Conservation (phyloP, 2,888 invertebrate species). For the Amphipyra berbera region DNA sequence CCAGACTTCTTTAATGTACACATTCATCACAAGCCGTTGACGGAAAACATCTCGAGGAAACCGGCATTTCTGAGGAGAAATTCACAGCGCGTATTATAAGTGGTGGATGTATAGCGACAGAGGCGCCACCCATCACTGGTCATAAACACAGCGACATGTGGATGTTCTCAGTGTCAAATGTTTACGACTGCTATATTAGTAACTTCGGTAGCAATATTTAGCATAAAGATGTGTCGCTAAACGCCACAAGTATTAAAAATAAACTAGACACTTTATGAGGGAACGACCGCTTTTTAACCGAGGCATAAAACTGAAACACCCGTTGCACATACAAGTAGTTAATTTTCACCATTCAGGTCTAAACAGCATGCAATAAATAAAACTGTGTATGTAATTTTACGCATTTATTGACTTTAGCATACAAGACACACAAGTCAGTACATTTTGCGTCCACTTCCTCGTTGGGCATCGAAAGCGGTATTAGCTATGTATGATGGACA, state of each 20-base stretch:
- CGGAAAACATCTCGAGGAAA: conserved; percentile 64
- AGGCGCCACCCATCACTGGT: conserved; percentile 53
- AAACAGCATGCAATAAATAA: conserved; percentile 33
- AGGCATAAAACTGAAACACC: conserved; percentile 17
- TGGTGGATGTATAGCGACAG: conserved; percentile 47
- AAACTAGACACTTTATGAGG: conserved; percentile 37
- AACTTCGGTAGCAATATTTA: conserved; percentile 43
- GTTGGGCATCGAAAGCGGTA: conserved; percentile 84
- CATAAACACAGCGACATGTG: conserved; percentile 44
- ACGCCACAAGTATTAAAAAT: conserved; percentile 44
- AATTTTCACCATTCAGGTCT: conserved; percentile 6
- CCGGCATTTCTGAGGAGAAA: conserved; percentile 69
- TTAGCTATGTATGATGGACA: conserved; percentile 84
- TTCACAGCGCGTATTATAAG: conserved; percentile 61
- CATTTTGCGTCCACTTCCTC: conserved; percentile 78
- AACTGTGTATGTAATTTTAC: conserved; percentile 33
- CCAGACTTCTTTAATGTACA: conserved; percentile 23
- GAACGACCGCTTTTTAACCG: conserved; percentile 21
- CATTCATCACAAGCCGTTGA: conserved; percentile 58
- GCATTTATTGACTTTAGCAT: conserved; percentile 50
- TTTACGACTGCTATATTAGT: conserved; percentile 46
- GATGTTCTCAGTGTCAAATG: conserved; percentile 44
- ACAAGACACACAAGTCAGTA: conserved; percentile 48
- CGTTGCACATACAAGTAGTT: conserved; percentile 4
- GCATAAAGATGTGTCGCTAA: conserved; percentile 45